These are phyloP conservation scores for Homarus gammarus DNA, from an alignment of 2,888 invertebrate genomes.

Conservation along the genomic window DNA sequence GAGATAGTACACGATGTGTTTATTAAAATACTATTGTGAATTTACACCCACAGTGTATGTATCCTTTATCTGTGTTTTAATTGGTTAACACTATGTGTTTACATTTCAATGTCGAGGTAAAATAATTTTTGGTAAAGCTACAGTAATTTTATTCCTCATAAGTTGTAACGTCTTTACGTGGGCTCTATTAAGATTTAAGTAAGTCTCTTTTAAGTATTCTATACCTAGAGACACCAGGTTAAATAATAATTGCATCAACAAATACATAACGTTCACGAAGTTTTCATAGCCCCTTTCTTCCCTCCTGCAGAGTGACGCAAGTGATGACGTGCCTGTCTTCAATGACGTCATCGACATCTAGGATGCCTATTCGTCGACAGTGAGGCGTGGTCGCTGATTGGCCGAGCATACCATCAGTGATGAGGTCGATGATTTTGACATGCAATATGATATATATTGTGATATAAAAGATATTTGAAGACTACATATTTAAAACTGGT, in stretches of 20 bases:
- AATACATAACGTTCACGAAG: not conserved
- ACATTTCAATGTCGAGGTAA: no score
- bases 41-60: no score
- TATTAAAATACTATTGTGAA: no score
- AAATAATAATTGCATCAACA: not conserved
- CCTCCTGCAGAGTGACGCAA: conserved; percentile 34
- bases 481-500: not conserved
- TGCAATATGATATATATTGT: not conserved
- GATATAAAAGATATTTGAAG: not conserved
- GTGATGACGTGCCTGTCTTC: conserved; percentile 26
- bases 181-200: no score
- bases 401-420: not conserved
- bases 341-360: conserved; percentile 33
- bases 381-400: conserved; percentile 31
- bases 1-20: no score
- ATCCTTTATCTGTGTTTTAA: no score
- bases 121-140: no score
- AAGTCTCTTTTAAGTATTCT: not conserved
- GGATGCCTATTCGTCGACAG: conserved; percentile 23
- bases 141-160: no score
- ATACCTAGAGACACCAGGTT: not conserved
- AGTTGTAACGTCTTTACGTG: no score
- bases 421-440: not conserved
- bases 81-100: no score
- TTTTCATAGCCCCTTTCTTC: conserved; percentile 39